Evolutionary conservation across 2,888 invertebrate species (phyloP), one percentile per base, ranked within the genome.

Genomic region (Polymixis flavicincta): DNA sequence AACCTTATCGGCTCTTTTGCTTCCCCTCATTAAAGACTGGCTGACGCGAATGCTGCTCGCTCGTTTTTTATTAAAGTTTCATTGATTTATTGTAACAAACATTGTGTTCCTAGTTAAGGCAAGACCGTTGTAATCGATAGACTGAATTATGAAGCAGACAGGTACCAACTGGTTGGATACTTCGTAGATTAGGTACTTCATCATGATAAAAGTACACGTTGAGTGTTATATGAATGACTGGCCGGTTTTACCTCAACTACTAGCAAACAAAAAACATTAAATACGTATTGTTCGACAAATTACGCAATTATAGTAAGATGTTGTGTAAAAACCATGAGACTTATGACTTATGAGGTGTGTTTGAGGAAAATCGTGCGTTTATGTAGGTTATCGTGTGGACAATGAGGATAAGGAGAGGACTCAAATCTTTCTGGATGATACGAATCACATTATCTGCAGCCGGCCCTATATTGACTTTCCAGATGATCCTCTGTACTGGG

Each of bases 101-200:
- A 8, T 42, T 59, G 25, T 52, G 54, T 48, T 32, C 61, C 54
- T 60, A 64, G 55, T 50, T 65, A 50, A 45, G 22, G 60, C 60
- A 52, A 71, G 55, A 50, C 48, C 2, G 37, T 22, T 60, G 55
- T 60, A 59, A 72, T 76, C 84, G 61, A 85, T 74, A 55, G 50
- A 52, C 73, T 74, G 67, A 76, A 83, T 76, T 73, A 76, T 83
- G 50, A 66, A 74, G 69, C 65, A 57, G 63, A 65, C 60, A 57
- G 76, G 66, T 69, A 75, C 57, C 68, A 17, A 60, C 73, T 66
- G 28, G 55, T 64, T 55, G 61, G 45, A 32, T 60, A 64, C 50
- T 70, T 74, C 65, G 37, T 67, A 70, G 74, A 77, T 77, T 80
- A n/a, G n/a, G n/a, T n/a, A 77, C 84, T 71, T 74, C 74, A 79